A percentile compares a stretch with the other conserved stretches of the same genome.
Conservation (phyloP, 92 coral and sea anemone species). For the Phenganax subtilis region DNA sequence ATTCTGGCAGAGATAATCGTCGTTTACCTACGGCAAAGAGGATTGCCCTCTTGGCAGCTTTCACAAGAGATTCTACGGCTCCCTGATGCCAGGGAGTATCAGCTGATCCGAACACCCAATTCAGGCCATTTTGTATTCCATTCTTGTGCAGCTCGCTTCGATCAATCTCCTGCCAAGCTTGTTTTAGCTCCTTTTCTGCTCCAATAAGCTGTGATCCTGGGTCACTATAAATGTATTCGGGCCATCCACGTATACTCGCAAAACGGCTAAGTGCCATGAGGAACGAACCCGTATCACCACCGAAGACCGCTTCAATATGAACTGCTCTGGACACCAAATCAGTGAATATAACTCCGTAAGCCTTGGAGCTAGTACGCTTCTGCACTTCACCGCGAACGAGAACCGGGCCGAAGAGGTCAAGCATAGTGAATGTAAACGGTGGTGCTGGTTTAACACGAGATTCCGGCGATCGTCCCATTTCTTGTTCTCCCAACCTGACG, state of each 20-base stretch:
- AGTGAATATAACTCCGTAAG: conserved; percentile 37
- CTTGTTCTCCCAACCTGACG: conserved; percentile 31
- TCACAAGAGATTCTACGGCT: conserved; percentile 62
- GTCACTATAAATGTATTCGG: conserved; percentile 60
- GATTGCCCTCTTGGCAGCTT: conserved; percentile 53
- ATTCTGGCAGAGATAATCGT: conserved; percentile 56
- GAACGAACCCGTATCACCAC: conserved; percentile 57
- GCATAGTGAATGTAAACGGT: conserved; percentile 40
- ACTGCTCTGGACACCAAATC: conserved; percentile 57
- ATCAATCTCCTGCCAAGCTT: conserved; percentile 58
- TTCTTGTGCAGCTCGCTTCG: conserved; percentile 29
- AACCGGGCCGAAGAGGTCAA: conserved; percentile 40
- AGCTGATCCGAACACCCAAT: conserved; percentile 65
- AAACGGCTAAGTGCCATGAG: conserved; percentile 61
- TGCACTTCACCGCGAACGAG: conserved; percentile 34
- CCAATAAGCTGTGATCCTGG: conserved; percentile 64
- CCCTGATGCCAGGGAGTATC: conserved; percentile 68
- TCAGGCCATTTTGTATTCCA: conserved; percentile 47
- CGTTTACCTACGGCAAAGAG: conserved; percentile 60
- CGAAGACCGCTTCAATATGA: conserved; percentile 58
- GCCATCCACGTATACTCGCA: conserved; percentile 63
- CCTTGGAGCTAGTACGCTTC: conserved; percentile 34
- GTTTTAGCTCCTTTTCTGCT: conserved; percentile 53
- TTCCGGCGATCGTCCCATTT: conserved; percentile 40
- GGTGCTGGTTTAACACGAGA: conserved; percentile 35